Conservation (phyloP, 2,113 vertebrate genomes). For the Excalfactoria chinensis region DNA sequence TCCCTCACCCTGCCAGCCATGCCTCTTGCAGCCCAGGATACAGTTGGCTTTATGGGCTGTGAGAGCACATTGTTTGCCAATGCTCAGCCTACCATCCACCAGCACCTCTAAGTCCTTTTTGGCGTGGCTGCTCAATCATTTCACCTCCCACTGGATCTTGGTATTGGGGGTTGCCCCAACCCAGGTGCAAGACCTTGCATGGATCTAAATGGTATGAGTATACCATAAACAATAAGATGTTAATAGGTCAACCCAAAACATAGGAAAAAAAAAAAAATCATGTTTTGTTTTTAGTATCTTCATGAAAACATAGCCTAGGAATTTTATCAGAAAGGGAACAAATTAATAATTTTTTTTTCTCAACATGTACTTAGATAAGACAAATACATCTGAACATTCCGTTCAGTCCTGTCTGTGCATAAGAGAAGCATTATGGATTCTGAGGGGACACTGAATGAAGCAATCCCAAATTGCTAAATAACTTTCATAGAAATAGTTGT, state of each 20-base stretch:
- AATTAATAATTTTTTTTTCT: neutral
- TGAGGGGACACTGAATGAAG: neutral
- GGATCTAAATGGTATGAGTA: neutral
- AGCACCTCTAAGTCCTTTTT: too few species aligned
- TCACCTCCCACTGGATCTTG: too few species aligned
- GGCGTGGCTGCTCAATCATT: too few species aligned
- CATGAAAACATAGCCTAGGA: neutral
- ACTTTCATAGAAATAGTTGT: slow-evolving; percentile 18
- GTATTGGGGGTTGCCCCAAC: too few species aligned
- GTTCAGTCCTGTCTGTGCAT: neutral
- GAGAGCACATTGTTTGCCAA: too few species aligned
- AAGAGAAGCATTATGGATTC: slow-evolving; percentile 10
- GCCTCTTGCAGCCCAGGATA: too few species aligned
- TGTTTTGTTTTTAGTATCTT: slow-evolving; percentile 5
- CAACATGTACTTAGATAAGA: neutral
- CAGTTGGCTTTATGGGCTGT: too few species aligned
- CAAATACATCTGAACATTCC: neutral
- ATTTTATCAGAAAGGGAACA: neutral
- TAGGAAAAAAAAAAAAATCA: neutral
- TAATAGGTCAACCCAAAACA: neutral
- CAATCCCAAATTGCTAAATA: slow-evolving; percentile 40
- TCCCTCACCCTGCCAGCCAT: too few species aligned
- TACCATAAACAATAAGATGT: neutral
- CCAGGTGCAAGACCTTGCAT: neutral
- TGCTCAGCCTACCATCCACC: too few species aligned